Evolutionary conservation across 2,797 vertebrate genomes (phyloP).

Genomic region (Myotis pilosus): DNA sequence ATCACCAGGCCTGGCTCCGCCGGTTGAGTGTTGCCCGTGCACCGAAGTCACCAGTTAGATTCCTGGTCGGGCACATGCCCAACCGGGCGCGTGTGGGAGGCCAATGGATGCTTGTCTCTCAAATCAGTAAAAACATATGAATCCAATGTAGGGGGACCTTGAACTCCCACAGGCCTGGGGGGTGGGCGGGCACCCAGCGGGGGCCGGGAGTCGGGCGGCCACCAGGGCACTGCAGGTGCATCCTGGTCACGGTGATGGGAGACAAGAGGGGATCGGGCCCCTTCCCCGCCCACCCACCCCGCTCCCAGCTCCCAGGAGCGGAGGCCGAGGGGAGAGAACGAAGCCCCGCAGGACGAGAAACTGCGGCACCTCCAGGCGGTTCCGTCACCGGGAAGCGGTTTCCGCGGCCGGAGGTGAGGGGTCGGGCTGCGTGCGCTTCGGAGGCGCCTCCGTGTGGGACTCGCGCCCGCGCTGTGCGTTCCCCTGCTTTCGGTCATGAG

Average conservation of each 20-base stretch:
- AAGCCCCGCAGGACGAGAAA: background rate
- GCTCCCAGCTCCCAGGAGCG: background rate
- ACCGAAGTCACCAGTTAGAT: too few relatives aligned
- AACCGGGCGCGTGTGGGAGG: too few relatives aligned
- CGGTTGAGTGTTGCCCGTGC: too few relatives aligned
- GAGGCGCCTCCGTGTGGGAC: background rate
- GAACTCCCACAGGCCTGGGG: too few relatives aligned
- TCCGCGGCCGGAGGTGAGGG: background rate
- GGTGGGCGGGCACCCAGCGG: rapidly evolving
- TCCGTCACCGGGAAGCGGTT: background rate
- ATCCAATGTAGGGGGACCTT: too few relatives aligned
- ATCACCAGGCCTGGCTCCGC: rapidly evolving
- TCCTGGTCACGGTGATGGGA: background rate
- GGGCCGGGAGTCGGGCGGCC: too few relatives aligned
- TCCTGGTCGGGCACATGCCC: too few relatives aligned
- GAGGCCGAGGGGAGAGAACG: background rate
- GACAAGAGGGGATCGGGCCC: background rate
- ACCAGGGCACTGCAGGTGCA: too few relatives aligned
- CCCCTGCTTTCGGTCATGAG: constrained; percentile 48
- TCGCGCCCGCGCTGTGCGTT: constrained; percentile 22
- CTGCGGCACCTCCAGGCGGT: constrained; percentile 26
- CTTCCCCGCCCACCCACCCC: background rate
- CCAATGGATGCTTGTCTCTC: too few relatives aligned
- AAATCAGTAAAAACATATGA: too few relatives aligned
- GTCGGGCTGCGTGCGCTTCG: background rate